Conservation (phyloP, 2,888 invertebrate species). For the Zhuqinia jingwanae region DNA sequence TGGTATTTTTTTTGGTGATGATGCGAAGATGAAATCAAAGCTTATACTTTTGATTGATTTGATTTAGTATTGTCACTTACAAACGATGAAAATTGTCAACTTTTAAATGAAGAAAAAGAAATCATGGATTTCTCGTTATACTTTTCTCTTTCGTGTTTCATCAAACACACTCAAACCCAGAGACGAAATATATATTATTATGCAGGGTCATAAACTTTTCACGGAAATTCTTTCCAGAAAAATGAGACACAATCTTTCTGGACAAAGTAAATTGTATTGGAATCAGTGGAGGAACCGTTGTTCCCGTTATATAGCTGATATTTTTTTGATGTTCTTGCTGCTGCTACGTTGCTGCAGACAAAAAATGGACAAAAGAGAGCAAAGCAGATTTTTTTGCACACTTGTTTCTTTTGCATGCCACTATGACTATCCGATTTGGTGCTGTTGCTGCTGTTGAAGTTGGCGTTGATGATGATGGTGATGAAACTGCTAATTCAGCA, state of each 20-base stretch:
- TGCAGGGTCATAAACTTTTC: slow-evolving; percentile 13
- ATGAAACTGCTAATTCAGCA: slow-evolving; percentile 58
- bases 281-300: not conserved
- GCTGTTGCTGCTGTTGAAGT: not conserved
- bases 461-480: slow-evolving; percentile 10
- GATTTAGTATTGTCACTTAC: slow-evolving; percentile 66
- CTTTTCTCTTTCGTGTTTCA: not conserved
- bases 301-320: too few relatives aligned
- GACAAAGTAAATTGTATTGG: slow-evolving; percentile 6
- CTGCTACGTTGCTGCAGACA: not conserved
- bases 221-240: not conserved
- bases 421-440: not conserved
- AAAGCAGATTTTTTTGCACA: slow-evolving; percentile 29
- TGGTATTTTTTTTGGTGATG: slow-evolving; percentile 26
- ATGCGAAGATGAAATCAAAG: slow-evolving; percentile 64
- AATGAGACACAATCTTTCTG: slow-evolving; percentile 23
- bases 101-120: slow-evolving; percentile 62
- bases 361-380: slow-evolving; percentile 14
- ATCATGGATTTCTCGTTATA: slow-evolving; percentile 42
- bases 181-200: too few relatives aligned
- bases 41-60: slow-evolving; percentile 40
- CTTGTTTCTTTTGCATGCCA: slow-evolving; percentile 50
- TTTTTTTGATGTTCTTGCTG: too few relatives aligned
- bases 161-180: not conserved
- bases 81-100: slow-evolving; percentile 42